Evolutionary conservation across 1,140 invertebrate species (phyloP).

Genomic region (Hylaeus anthracinus): DNA sequence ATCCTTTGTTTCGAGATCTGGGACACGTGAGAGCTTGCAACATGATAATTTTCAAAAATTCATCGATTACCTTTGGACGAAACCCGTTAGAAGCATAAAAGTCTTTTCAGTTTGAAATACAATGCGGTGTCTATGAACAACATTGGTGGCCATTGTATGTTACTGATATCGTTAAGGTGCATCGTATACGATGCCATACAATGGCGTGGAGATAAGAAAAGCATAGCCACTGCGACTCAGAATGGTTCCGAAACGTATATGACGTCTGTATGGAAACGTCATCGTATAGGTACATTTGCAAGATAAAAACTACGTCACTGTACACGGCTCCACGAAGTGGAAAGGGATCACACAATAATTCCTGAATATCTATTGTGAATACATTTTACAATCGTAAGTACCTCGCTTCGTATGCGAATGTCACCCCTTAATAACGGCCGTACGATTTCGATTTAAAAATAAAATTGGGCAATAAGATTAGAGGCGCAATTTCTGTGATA

Average conservation of each 20-base stretch:
- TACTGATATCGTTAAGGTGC: constrained; percentile 21
- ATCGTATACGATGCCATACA: constrained; percentile 29
- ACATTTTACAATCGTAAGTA: no score
- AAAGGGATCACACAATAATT: background rate
- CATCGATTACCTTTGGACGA: background rate
- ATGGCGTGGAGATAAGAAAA: constrained; percentile 18
- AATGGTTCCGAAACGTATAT: constrained; percentile 23
- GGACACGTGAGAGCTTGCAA: no score
- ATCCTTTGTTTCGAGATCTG: no score
- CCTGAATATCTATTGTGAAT: background rate
- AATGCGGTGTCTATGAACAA: constrained; percentile 21
- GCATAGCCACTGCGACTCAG: background rate
- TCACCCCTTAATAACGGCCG: no score
- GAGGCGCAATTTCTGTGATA: constrained; percentile 1
- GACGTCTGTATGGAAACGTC: constrained; percentile 19
- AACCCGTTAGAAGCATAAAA: constrained; percentile 7
- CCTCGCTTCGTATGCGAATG: no score
- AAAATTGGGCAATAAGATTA: background rate
- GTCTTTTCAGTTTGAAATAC: constrained; percentile 10
- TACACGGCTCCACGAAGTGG: background rate
- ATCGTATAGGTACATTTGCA: background rate
- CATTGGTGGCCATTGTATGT: constrained; percentile 1
- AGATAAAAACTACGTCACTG: constrained; percentile 10
- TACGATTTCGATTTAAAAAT: no score
- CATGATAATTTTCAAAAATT: no score